These are phyloP conservation scores for Hemicordylus capensis DNA, from an alignment of 2,113 vertebrate genomes.

Conservation along the genomic window DNA sequence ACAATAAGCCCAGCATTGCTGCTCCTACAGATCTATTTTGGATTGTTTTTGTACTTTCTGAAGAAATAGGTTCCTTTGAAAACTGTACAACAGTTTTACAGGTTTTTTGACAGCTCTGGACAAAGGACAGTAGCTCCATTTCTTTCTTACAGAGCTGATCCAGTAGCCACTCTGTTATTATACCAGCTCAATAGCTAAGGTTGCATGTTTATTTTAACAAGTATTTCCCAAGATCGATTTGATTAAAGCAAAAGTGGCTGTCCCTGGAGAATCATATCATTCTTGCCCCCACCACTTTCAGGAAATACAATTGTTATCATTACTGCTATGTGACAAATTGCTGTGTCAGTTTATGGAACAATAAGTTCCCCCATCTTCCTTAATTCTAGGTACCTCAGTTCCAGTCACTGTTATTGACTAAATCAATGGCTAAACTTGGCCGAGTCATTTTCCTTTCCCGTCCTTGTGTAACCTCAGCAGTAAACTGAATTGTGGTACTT, in stretches of 20 bases:
- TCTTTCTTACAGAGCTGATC: not conserved
- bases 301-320: not conserved
- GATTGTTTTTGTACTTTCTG: not conserved
- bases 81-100: not conserved
- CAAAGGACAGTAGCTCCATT: not conserved
- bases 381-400: fast-evolving
- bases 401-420: not conserved
- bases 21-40: not conserved
- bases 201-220: not conserved
- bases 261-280: not conserved
- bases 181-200: not conserved
- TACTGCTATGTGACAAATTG: fast-evolving
- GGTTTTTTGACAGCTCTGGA: not conserved
- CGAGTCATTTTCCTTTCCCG: not conserved
- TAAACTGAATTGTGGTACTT: not conserved
- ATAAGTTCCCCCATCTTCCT: not conserved
- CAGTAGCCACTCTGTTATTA: not conserved
- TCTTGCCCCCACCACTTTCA: not conserved
- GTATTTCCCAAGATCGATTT: not conserved
- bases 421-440: not conserved
- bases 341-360: not conserved
- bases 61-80: not conserved
- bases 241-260: not conserved
- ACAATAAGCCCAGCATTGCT: not conserved
- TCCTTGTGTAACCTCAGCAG: not conserved